Evolutionary conservation across 92 coral and sea anemone genomes (phyloP).

Genomic region (Muricea muricata): DNA sequence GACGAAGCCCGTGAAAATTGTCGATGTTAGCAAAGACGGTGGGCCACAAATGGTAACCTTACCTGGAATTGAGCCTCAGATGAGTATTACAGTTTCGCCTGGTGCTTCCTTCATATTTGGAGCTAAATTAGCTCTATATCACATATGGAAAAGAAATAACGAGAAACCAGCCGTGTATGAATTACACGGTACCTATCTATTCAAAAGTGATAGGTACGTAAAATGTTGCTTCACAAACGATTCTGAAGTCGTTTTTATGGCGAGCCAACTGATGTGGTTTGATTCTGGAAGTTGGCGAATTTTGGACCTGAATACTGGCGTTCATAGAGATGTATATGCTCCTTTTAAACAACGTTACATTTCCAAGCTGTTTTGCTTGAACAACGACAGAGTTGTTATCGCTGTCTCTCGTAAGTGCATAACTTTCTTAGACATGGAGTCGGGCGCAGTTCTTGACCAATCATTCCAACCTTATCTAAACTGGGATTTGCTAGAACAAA

Average conservation of each 20-base stretch:
- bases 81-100: not conserved
- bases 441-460: not conserved
- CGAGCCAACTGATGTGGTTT: too few species aligned
- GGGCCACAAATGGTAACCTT: too few species aligned
- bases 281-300: too few species aligned
- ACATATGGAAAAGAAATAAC: not conserved
- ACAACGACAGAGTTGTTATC: not conserved
- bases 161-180: not conserved
- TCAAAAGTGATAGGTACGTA: too few species aligned
- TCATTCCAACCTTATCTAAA: not conserved
- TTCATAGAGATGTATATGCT: not conserved
- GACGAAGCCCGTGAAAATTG: too few species aligned
- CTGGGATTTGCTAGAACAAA: too few species aligned
- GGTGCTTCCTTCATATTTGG: not conserved
- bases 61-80: not conserved
- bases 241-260: not conserved
- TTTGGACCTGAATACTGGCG: not conserved
- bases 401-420: not conserved
- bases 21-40: too few species aligned
- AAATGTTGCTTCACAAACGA: not conserved
- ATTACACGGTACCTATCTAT: too few species aligned
- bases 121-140: too few species aligned
- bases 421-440: not conserved
- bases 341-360: too few species aligned
- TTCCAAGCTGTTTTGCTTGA: not conserved